Evolutionary conservation across 2,113 vertebrate genomes (phyloP), one percentile per base, ranked within the genome.

Genomic region (Struthio camelus): DNA sequence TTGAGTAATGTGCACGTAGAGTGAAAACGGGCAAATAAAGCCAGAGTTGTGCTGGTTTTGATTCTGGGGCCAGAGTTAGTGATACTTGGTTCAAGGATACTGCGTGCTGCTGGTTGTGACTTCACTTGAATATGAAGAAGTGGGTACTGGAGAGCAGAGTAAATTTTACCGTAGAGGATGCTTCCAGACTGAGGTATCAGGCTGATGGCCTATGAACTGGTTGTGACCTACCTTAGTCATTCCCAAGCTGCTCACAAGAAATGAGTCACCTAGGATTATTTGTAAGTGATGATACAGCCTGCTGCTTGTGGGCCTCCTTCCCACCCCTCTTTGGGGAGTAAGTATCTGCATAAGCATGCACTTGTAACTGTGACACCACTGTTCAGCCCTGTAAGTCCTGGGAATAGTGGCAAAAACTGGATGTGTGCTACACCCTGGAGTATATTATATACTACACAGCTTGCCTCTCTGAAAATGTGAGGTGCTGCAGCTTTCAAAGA

Each of bases 321-420:
- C 44, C 53, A 46, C 54, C 30, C 48, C 8, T 2, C 5, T 6
- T 23, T 7, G 42, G 51, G n/a, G 17, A 13, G 8, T 4, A 10
- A 50, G 4, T 32, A 32, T 32, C 38, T 46, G 23, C 6, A 0
- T 5, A 2, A 34, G 32, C 53, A 6, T 3, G 8, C 58, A 14
- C 7, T 0, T 5, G 32, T 30, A 32, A 14, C 36, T 8, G 34
- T 12, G 69, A 6, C 32, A 14, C 30, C 23, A 18, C 27, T 32
- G 17, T 28, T 40, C 44, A 75, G 75, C 56, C 42, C 38, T 14
- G 5, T 2, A 0, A 19, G 32, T 56, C 36, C 28, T 70, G 54
- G 36, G 23, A 46, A 6, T 2, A 4, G 19, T 12, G 46, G 40
- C 38, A 6, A 46, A 80, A 36, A 11, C 40, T 79, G 44, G 32